phyloP scores from a whole-genome alignment of 1,140 invertebrate genomes.

The Orius insidiosus region DNA sequence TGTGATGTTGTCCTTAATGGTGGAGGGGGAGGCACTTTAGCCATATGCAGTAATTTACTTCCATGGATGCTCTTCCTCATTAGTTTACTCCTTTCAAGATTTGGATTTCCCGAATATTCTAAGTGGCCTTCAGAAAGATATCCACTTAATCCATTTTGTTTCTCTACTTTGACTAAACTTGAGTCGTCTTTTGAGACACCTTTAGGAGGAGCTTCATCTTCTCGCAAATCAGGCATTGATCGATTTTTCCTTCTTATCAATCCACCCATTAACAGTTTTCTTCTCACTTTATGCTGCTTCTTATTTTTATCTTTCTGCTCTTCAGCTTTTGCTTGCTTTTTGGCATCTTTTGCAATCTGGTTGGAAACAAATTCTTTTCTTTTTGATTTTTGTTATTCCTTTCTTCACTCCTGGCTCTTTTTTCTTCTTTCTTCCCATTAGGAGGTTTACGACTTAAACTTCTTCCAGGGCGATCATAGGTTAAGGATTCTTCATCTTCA shows the following conservation, averaged over 20 bases:
- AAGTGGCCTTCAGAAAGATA: constrained; percentile 75
- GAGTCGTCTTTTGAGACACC: constrained; percentile 40
- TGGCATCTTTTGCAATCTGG: constrained; percentile 21
- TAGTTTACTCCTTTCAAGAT: constrained; percentile 65
- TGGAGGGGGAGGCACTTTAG: constrained; percentile 72
- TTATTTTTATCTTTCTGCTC: constrained; percentile 61
- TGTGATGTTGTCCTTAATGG: constrained; percentile 72
- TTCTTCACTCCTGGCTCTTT: constrained; percentile 65
- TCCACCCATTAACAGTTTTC: constrained; percentile 76
- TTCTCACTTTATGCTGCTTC: constrained; percentile 77
- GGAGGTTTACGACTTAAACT: constrained; percentile 45
- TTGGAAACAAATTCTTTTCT: constrained; percentile 21
- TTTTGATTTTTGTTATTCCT: constrained; percentile 40
- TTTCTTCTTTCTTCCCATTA: constrained; percentile 54
- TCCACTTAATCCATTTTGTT: constrained; percentile 44
- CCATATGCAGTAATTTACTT: constrained; percentile 45
- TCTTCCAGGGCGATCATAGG: constrained; percentile 41
- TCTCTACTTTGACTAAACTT: constrained; percentile 43
- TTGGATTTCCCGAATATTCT: constrained; percentile 61
- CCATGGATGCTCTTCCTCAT: constrained; percentile 81
- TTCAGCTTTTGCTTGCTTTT: constrained; percentile 38
- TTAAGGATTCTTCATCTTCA: constrained; percentile 50
- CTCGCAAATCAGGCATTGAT: constrained; percentile 76
- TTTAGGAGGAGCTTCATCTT: constrained; percentile 31
- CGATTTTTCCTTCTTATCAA: constrained; percentile 73